Conservation (phyloP, 2,113 vertebrate species). For the Stegostoma tigrinum region DNA sequence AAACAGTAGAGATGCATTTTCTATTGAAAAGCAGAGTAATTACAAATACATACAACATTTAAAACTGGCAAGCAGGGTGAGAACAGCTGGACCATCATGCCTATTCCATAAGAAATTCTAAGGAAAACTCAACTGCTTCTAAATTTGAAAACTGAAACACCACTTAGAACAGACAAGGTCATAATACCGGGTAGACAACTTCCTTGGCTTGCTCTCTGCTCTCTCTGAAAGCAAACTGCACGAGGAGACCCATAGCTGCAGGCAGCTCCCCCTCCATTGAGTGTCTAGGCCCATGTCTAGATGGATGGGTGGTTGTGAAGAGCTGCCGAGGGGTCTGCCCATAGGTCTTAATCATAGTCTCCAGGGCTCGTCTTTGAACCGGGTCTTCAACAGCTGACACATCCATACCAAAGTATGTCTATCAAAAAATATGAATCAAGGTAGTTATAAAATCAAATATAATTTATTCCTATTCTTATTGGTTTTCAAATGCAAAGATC, state of each 20-base stretch:
- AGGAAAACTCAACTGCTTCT: neutral
- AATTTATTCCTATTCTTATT: neutral
- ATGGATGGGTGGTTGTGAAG: conserved; percentile 74
- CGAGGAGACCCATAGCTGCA: conserved; percentile 85
- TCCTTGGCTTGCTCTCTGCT: conserved; percentile 78
- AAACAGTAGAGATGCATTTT: neutral
- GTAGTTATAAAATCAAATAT: neutral
- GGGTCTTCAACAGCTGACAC: conserved; percentile 95
- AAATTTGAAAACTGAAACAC: neutral
- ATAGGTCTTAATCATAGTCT: conserved; percentile 98
- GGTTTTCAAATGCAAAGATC: neutral
- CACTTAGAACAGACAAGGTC: neutral
- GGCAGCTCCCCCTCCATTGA: conserved; percentile 87
- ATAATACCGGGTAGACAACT: conserved; percentile 69
- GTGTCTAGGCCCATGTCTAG: conserved; percentile 71
- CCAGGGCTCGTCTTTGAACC: conserved; percentile 88
- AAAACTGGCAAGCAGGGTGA: neutral
- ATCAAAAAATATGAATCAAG: conserved; percentile 25
- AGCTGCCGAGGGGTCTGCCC: conserved; percentile 93
- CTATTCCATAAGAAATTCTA: neutral
- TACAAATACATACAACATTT: neutral
- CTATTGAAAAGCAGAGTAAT: neutral
- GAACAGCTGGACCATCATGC: neutral
- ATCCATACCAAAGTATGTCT: conserved; percentile 99
- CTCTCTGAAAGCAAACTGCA: conserved; percentile 93